phyloP scores from a whole-genome alignment of 2,797 vertebrate species.

The Crypturellus tataupa region DNA sequence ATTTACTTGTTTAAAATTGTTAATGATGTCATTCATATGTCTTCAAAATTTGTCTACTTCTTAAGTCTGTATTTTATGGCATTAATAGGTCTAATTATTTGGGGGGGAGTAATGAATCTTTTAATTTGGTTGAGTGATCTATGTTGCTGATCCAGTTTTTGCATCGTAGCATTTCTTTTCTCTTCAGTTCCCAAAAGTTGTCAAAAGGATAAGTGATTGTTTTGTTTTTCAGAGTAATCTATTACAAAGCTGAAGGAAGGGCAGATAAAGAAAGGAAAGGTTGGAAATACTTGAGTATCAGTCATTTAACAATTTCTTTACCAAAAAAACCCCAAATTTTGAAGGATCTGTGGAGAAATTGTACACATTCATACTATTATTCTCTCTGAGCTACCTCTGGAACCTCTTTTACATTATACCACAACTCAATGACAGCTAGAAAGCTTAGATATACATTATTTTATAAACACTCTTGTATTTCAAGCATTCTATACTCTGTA shows the following conservation, averaged over 20 bases:
- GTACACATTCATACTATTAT: background rate
- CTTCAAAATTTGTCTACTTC: background rate
- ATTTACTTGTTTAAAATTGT: background rate
- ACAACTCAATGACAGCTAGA: background rate
- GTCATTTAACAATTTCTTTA: background rate
- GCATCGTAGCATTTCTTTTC: background rate
- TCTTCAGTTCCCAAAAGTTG: background rate
- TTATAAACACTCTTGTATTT: background rate
- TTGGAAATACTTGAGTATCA: background rate
- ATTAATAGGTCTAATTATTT: background rate
- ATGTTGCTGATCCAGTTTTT: background rate
- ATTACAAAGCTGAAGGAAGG: background rate
- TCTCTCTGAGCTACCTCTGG: background rate
- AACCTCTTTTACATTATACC: background rate
- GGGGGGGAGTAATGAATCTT: background rate
- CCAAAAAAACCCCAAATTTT: background rate
- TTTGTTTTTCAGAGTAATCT: too few species aligned
- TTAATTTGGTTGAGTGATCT: background rate
- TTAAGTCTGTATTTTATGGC: background rate
- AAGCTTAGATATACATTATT: background rate
- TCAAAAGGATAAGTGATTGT: background rate
- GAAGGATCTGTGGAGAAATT: background rate
- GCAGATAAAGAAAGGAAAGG: too few species aligned
- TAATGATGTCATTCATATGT: background rate
- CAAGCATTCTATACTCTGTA: background rate